A percentile compares a stretch with the other conserved stretches of the same genome.
These are phyloP conservation scores for Clarias batrachus DNA, from an alignment of 2,113 vertebrate species.

Conservation along the genomic window DNA sequence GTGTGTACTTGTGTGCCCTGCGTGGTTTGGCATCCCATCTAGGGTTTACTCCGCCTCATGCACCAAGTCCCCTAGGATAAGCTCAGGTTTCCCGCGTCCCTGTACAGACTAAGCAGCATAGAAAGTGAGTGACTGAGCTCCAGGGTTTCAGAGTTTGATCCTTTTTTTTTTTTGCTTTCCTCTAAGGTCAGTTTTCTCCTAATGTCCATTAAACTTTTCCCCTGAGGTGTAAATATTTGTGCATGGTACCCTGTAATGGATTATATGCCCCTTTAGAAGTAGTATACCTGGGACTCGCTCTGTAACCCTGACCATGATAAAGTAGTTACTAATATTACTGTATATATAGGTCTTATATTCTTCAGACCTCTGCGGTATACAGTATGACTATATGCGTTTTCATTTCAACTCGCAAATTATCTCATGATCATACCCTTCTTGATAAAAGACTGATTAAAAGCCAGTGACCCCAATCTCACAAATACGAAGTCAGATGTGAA, in stretches of 20 bases:
- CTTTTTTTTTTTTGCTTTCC: background rate
- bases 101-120: too few relatives aligned
- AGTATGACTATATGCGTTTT: background rate
- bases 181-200: background rate
- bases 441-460: conserved; percentile 30
- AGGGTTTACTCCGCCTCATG: too few relatives aligned
- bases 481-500: conserved; percentile 24
- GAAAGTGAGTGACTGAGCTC: background rate
- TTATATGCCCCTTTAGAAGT: too few relatives aligned
- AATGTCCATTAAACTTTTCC: background rate
- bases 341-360: background rate
- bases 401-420: background rate
- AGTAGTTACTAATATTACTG: background rate
- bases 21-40: too few relatives aligned
- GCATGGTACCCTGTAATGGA: background rate
- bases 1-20: too few relatives aligned
- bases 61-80: too few relatives aligned
- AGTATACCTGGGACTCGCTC: background rate
- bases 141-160: background rate
- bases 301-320: background rate
- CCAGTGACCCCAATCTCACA: conserved; percentile 11
- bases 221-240: background rate
- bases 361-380: background rate
- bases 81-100: too few relatives aligned
- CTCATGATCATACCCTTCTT: background rate